These are phyloP conservation scores for Dermatophagoides farinae DNA, from an alignment of 1,140 invertebrate genomes.

Conservation along the genomic window DNA sequence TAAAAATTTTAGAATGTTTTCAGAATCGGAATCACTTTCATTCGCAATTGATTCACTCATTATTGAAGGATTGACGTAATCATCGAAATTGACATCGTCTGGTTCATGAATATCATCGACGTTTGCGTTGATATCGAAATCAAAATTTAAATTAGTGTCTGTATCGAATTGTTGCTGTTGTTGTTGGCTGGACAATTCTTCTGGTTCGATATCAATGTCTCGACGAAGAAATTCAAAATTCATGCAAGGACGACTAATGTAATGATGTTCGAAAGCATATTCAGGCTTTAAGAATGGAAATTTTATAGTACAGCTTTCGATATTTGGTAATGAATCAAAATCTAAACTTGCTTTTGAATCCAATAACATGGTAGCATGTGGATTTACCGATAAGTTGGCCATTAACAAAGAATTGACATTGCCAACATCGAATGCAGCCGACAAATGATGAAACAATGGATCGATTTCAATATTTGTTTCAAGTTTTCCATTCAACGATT, in stretches of 20 bases:
- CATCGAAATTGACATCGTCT: conserved; percentile 22
- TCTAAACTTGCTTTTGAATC: conserved; percentile 1
- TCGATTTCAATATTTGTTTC: conserved; percentile 10
- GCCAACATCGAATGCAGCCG: conserved; percentile 12
- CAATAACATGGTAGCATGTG: conserved; percentile 1
- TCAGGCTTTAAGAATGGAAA: not conserved
- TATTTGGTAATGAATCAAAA: not conserved
- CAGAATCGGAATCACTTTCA: conserved; percentile 15
- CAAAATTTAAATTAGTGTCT: conserved; percentile 9
- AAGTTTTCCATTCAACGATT: conserved; percentile 8
- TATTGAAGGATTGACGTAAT: conserved; percentile 16
- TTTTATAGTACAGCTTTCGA: not conserved
- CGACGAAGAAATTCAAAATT: conserved; percentile 3
- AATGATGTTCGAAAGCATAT: no score
- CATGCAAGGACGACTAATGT: not conserved
- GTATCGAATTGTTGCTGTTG: not conserved
- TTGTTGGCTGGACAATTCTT: not conserved
- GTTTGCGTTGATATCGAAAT: conserved; percentile 5
- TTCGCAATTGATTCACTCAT: conserved; percentile 16
- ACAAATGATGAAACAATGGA: conserved; percentile 12
- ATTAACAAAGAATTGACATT: conserved; percentile 12
- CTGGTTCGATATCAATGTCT: not conserved
- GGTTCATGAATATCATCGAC: conserved; percentile 6
- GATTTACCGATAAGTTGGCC: conserved; percentile 4
- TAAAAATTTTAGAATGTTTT: not conserved